Evolutionary conservation across 2,113 vertebrate genomes (phyloP), one percentile per base, ranked within the genome.

Genomic region (Sinocyclocheilus maitianheensis): DNA sequence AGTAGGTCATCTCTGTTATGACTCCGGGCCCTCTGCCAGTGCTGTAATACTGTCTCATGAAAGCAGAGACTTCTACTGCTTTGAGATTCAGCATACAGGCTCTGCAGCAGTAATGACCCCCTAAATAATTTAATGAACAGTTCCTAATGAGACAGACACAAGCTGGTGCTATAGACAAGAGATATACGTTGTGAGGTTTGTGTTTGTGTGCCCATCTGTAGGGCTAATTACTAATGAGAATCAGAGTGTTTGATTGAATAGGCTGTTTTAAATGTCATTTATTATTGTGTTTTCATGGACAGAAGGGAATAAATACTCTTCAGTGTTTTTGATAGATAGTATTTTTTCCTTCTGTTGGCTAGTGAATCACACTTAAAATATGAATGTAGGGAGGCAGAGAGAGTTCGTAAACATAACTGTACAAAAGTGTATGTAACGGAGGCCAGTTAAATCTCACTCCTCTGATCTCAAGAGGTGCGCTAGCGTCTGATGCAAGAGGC

Each of bases 81-180:
- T 63, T 37, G 53, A 60, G 53, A 79, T 79, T 60, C 77, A 79
- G 77, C 77, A 60, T 79, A 37, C 13, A 76, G 74, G 74, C 43
- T 48, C 13, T 3, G 74, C 18, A 79, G 77, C 53, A 79, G 30
- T 79, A 60, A 79, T 79, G 53, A 60, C 74, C 30, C 51, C 53
- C 18, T 79, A 37, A 79, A 79, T 60, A 40, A 79, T 60, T 60
- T n/a, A 11, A 37, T 58, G 77, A n/a, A 34, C 20, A 37, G 26
- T 78, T 78, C 76, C 6, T 55, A 78, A 60, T 3, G 53, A 60
- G 53, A 77, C 46, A 77, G 24, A 60, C 11, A 5, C 53, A 79
- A 22, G 5, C 77, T 60, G 53, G 53, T 60, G 30, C 53, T 63
- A 78, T 55, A 69, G 16, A 48, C 71, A 43, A 24, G 22, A 85